These are phyloP conservation scores for Trichosurus vulpecula DNA, from an alignment of 2,797 vertebrate species.

Conservation along the genomic window DNA sequence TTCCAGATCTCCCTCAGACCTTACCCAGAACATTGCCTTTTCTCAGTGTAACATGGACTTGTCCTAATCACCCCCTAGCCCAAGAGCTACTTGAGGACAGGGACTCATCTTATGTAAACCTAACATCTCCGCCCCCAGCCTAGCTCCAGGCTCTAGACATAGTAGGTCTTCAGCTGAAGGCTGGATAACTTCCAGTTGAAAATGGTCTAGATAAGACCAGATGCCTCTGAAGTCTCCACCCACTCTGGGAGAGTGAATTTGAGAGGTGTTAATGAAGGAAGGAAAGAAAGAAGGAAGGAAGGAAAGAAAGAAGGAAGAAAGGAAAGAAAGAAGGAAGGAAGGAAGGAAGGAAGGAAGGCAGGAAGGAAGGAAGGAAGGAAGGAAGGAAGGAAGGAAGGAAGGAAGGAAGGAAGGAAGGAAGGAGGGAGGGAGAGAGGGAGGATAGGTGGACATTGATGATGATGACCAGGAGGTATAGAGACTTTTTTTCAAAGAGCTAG, in stretches of 20 bases:
- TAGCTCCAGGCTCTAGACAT: neutral
- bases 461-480: neutral
- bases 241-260: neutral
- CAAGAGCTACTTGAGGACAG: neutral
- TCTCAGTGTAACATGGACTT: neutral
- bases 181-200: neutral
- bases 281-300: rapidly evolving
- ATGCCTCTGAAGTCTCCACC: neutral
- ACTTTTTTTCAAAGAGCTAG: neutral
- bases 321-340: neutral
- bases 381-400: neutral
- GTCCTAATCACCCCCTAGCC: neutral
- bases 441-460: neutral
- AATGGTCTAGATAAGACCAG: neutral
- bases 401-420: neutral
- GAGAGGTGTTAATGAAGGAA: constrained; percentile 48
- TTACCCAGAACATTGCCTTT: neutral
- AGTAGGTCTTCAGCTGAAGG: neutral
- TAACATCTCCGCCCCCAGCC: neutral
- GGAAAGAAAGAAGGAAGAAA: constrained; percentile 40
- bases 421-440: neutral
- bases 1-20: neutral
- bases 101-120: neutral
- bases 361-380: neutral
- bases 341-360: neutral